Base-by-base conservation (phyloP, 2,888 invertebrate species). In the Hybos culiciformis region DNA sequence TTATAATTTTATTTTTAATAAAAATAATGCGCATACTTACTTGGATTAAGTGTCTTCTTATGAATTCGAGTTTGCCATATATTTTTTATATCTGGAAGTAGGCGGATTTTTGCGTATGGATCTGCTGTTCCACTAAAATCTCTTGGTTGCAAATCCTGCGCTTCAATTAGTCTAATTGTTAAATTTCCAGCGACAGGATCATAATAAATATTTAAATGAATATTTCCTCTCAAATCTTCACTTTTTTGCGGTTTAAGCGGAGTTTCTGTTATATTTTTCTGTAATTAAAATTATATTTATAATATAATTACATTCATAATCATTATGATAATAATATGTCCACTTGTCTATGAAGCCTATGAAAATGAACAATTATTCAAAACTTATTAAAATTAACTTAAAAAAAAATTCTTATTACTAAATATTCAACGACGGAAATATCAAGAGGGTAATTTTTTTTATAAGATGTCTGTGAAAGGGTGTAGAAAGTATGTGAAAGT, bases 21-120 rank as follows among this genome's bases (percentile, higher is more conserved):
- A 24, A 8, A 26, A 26, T 26, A 26, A 12, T 4, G 9, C 5
- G 33, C 32, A n/a, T 19, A 44, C 47, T 56, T 58, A 74, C 75
- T 71, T 50, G 79, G 79, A 61, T 75, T 75, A 39, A 76, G 60
- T 6, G 78, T 78, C 55, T 73, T 73, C 57, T 75, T 74, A 54
- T 77, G 77, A 46, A 77, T 73, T 54, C 71, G 67, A 3, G 76
- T 76, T 57, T 76, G 75, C 72, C 74, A 74, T 43, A 75, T 70
- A 54, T 73, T 75, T 48, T 69, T 73, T 49, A 71, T 70, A 52
- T 77, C 76, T 2, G 76, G 75, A 18, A 76, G 54, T 14, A 80
- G 58, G 15, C 77, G 70, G 37, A 80, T 70, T 57, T 77, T 76
- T 24, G 78, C 78, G 56, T 79, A 79, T 0, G 79, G 79, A 63